Conservation (phyloP, 2,888 invertebrate species). For the Germaria angustata region DNA sequence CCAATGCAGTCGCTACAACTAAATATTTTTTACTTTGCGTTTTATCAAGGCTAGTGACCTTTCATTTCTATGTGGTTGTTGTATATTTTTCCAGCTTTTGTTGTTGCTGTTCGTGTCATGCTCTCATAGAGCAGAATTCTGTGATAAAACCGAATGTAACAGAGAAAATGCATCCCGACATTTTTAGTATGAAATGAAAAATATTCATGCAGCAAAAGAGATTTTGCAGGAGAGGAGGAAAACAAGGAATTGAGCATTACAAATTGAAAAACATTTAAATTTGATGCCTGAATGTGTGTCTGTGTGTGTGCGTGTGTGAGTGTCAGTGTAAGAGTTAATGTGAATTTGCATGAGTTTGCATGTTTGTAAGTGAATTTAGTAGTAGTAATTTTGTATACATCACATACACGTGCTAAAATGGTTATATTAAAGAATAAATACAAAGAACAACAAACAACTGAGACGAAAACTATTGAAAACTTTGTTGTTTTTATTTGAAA, state of each 20-base stretch:
- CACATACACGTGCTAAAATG: constrained; percentile 53
- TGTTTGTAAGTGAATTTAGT: neutral
- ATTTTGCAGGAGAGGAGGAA: neutral
- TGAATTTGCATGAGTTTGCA: neutral
- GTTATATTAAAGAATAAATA: constrained; percentile 17
- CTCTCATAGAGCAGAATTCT: constrained; percentile 43
- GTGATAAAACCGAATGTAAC: constrained; percentile 41
- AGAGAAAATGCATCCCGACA: constrained; percentile 51
- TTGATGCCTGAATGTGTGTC: neutral
- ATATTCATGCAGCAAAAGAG: neutral
- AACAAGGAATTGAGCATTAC: neutral
- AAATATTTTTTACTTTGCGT: constrained; percentile 49
- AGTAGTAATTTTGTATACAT: constrained; percentile 29
- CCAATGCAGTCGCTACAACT: constrained; percentile 9
- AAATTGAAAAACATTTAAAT: constrained; percentile 3
- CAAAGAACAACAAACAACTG: neutral
- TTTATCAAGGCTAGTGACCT: constrained; percentile 67
- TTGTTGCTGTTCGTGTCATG: constrained; percentile 20
- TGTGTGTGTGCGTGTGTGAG: neutral
- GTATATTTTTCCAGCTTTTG: constrained; percentile 6
- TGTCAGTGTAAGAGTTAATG: neutral
- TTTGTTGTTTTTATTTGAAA: neutral
- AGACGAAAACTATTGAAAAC: neutral
- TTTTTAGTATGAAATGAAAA: constrained; percentile 31
- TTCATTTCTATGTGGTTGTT: constrained; percentile 39